Base-by-base conservation (phyloP, 2,888 invertebrate species). In the Cataglyphis albicans region DNA sequence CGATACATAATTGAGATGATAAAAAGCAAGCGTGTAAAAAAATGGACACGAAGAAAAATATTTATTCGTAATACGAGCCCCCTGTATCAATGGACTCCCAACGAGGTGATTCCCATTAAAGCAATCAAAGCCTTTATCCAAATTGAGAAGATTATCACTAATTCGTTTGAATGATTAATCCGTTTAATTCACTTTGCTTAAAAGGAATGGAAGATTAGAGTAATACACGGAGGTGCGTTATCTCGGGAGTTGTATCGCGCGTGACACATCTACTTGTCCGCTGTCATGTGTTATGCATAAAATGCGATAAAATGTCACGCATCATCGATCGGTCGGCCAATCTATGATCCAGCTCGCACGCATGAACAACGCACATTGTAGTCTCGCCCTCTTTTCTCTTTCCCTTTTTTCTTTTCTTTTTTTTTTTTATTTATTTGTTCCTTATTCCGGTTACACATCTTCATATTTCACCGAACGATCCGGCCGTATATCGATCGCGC, bases 131-230 rank as follows among this genome's bases (percentile, higher is more conserved):
- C 29, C 55, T 38, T 15, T 35, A 15, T 38, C 44, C 25, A 55
- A 55, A 70, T 76, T 38, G 65, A 76, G n/a, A 18, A 38, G 15
- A 55, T 76, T 70, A 52, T 7, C 18, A 6, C 32, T 52, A 55
- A 67, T 48, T 29, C 15, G 9, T n/a, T 38, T 12, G 76, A n/a
- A 18, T 35, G 25, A 38, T 76, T 72, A 76, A 70, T 76, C 25
- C 38, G 38, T n/a, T 76, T 70, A 76, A 76, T 72, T 72, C 38
- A 48, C 70, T 76, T 38, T 9, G 9, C 25, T 52, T 55, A 52
- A 76, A 76, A 68, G 55, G 38, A 0, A 4, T 25, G 15, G 15
- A n/a, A 38, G 38, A 48, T 52, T 18, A 38, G 25, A 41, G n/a
- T 25, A n/a, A 52, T 52, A 10, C 10, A 32, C 12, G 12, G 18